These are phyloP conservation scores for Brachypalpus laphriformis DNA, from an alignment of 2,888 invertebrate genomes.

Conservation along the genomic window DNA sequence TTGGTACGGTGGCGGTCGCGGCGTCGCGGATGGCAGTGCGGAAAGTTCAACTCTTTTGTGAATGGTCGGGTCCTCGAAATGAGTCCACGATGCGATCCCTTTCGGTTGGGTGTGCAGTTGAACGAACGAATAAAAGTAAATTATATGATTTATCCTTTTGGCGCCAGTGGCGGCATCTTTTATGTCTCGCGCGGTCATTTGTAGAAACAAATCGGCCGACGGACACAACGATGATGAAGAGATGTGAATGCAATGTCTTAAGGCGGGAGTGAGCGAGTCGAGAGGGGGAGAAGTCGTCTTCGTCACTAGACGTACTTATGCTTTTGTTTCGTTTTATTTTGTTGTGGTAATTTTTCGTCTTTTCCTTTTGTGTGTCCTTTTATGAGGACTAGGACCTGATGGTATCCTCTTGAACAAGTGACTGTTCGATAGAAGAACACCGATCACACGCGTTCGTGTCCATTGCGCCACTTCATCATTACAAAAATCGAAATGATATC, in stretches of 20 bases:
- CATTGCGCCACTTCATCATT: constrained; percentile 52
- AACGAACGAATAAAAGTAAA: constrained; percentile 70
- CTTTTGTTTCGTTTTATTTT: constrained; percentile 35
- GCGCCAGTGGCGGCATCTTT: constrained; percentile 73
- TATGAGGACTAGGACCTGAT: constrained; percentile 14
- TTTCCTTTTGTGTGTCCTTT: constrained; percentile 37
- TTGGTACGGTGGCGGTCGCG: background rate
- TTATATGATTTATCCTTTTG: constrained; percentile 74
- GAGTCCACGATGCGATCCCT: constrained; percentile 2
- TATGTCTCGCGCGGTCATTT: constrained; percentile 68
- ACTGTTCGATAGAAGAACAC: constrained; percentile 38
- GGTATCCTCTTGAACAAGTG: constrained; percentile 34
- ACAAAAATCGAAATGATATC: constrained; percentile 65
- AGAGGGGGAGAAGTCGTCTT: constrained; percentile 55
- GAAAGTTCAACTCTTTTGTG: constrained; percentile 58
- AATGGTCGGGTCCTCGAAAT: constrained; percentile 56
- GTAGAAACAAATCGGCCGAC: constrained; percentile 61
- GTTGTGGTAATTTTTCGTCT: constrained; percentile 39
- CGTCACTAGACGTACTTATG: constrained; percentile 27
- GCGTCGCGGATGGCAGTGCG: background rate
- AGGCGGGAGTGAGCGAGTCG: constrained; percentile 36
- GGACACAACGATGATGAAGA: constrained; percentile 24
- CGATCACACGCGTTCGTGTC: constrained; percentile 35
- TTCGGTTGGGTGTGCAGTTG: constrained; percentile 35
- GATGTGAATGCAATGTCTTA: constrained; percentile 20